Evolutionary conservation across 2,888 invertebrate genomes (phyloP), one percentile per base, ranked within the genome.

Genomic region (Scaptomyza flava): DNA sequence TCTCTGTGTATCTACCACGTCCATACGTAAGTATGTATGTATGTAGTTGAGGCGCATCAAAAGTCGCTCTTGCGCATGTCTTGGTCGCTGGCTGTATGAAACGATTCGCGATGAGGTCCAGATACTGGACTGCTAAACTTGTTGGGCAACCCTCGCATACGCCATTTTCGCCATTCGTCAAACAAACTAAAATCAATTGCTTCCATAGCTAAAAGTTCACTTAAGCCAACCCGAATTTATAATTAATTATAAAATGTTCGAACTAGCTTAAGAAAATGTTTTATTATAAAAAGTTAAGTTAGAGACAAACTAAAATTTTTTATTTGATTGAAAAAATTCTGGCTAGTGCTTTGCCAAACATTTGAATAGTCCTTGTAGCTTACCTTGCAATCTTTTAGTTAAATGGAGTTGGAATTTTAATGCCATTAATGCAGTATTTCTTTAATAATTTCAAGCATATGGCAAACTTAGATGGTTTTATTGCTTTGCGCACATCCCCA

Each of bases 51-150:
- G 74, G 61, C 68, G 79, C 72, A 72, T 69, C 72, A 48, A 59
- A 72, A 73, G 81, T 81, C 83, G 79, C 84, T 84, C 84, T 85
- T 85, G 88, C 88, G 84, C 84, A 85, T 85, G 88, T 77, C 84
- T 87, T 86, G 42, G 67, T 62, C 86, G 81, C 61, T 31, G 88
- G 80, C 58, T 66, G 79, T 23, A 63, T 53, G 48, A 68, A 56
- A 58, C n/a, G 70, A 61, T 85, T 77, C 42, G 34, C 45, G 1
- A 6, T 6, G 4, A 6, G 11, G 6, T 30, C 5, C 8, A n/a
- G 6, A 14, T n/a, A 7, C 7, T 23, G 20, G 2, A 3, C 1
- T 0, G 30, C 3, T 7, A 0, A 70, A 83, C 68, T 62, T 8
- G 0, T 38, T 0, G 31, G 33, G 33, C 54, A 38, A 6, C 68